These are phyloP conservation scores for Calephelis perditalis DNA, from an alignment of 2,888 invertebrate genomes.

Conservation along the genomic window DNA sequence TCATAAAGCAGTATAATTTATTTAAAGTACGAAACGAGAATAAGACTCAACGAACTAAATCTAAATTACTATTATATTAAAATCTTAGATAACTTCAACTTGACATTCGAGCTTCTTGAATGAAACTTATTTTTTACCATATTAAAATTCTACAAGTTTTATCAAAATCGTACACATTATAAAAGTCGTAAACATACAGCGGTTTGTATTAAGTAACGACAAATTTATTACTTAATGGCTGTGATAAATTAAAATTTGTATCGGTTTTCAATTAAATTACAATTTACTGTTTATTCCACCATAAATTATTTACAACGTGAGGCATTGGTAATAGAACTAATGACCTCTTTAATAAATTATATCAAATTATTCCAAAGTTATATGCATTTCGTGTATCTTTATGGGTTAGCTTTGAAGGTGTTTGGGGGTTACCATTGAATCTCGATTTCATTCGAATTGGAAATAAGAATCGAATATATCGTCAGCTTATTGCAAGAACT, in stretches of 20 bases:
- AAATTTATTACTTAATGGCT: conserved; percentile 12
- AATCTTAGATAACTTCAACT: background rate
- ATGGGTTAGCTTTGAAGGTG: background rate
- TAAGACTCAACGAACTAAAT: too few species aligned
- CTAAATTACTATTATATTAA: background rate
- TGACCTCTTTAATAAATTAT: conserved; percentile 12
- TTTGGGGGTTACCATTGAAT: background rate
- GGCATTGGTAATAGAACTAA: conserved; percentile 4
- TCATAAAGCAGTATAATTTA: too few species aligned
- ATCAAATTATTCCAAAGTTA: conserved; percentile 1
- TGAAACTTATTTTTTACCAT: conserved; percentile 9
- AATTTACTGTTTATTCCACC: conserved; percentile 10
- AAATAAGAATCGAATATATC: too few species aligned
- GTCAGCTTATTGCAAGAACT: too few species aligned
- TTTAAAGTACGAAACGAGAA: too few species aligned
- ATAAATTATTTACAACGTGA: conserved; percentile 6
- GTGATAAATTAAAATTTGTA: conserved; percentile 10
- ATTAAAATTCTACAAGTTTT: conserved; percentile 8
- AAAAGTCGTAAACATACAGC: conserved; percentile 4
- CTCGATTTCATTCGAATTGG: too few species aligned
- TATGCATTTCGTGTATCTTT: background rate
- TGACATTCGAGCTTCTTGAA: conserved; percentile 3
- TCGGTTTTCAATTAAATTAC: conserved; percentile 8
- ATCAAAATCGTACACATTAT: conserved; percentile 8
- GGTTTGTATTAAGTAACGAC: conserved; percentile 12